Evolutionary conservation across 2,113 vertebrate genomes (phyloP), one percentile per base, ranked within the genome.

Genomic region (Scalopus aquaticus): DNA sequence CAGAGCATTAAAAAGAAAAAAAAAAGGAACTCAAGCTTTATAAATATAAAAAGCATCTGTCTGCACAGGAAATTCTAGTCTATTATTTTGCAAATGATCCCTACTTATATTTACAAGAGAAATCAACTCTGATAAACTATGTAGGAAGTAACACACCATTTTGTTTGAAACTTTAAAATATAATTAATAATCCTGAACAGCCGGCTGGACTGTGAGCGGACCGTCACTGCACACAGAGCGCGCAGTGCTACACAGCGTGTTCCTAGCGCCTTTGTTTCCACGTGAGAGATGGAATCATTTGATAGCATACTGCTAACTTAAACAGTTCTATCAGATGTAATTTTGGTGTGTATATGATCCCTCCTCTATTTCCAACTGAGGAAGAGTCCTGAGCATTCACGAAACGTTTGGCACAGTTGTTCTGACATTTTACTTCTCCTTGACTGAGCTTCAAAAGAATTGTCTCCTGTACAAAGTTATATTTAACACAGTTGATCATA

Each of bases 41-140:
- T 91, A 97, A 97, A 96, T 97, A 90, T 89, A 93, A 92, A 94
- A 95, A 92, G 83, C 67, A 80, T 97, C 95, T 95, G 93, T 78
- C 93, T 97, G 64, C 90, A 91, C 96, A 96, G 97, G 97, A 98
- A 97, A 92, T 86, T 11, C 92, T 91, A 82, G 92, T 82, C 95
- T 89, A 93, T 92, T 93, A 94, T 94, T 96, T 91, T 96, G 94
- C 77, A 95, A 93, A 86, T 78, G 79, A 77, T 96, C 62, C 83
- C 80, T 86, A 37, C 81, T 96, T 96, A 42, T 80, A 74, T 92
- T 96, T 86, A 73, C 46, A 73, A 93, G 92, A 95, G 93, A 97
- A 22, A 92, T 91, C 56, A 17, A 79, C 91, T 85, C 0, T 95
- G 70, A 46, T 80, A 93, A 67, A 56, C 26, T 74, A n/a, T 26